phyloP scores from a whole-genome alignment of 2,797 vertebrate genomes.

The Phrynocephalus vlangalii region DNA sequence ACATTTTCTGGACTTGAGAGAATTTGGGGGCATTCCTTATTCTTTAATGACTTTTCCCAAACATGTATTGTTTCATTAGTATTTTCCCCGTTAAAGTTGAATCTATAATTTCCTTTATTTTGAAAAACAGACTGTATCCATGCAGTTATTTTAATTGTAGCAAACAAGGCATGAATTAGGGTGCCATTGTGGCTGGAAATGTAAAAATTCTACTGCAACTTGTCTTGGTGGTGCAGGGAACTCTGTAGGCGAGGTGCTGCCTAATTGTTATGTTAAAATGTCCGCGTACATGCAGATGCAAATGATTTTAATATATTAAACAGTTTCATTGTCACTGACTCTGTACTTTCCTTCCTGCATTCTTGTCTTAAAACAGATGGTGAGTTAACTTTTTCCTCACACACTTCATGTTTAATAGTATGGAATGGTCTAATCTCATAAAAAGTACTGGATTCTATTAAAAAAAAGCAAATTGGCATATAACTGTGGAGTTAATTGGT shows the following conservation, averaged over 20 bases:
- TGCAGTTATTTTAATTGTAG: neutral
- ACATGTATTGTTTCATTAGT: neutral
- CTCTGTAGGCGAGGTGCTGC: neutral
- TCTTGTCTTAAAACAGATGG: conserved; percentile 82
- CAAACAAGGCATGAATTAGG: neutral
- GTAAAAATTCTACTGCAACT: neutral
- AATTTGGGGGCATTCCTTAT: neutral
- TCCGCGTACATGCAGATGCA: neutral
- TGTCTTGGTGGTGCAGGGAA: neutral
- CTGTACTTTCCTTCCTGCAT: conserved; percentile 80
- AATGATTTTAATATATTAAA: conserved; percentile 33
- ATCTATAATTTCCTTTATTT: neutral
- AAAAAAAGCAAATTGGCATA: conserved; percentile 49
- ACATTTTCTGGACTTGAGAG: neutral
- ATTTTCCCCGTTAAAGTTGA: neutral
- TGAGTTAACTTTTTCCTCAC: conserved; percentile 76
- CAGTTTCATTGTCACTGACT: conserved; percentile 71
- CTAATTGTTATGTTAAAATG: neutral
- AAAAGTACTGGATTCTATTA: conserved; percentile 70
- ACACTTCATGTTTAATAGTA: conserved; percentile 65
- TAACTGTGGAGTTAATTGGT: conserved; percentile 53
- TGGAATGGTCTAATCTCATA: conserved; percentile 76
- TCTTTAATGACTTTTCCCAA: neutral
- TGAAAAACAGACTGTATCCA: neutral
- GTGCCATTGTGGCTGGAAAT: neutral